Base-by-base conservation (phyloP, 2,888 invertebrate species). In the Apodemia hepburni region DNA sequence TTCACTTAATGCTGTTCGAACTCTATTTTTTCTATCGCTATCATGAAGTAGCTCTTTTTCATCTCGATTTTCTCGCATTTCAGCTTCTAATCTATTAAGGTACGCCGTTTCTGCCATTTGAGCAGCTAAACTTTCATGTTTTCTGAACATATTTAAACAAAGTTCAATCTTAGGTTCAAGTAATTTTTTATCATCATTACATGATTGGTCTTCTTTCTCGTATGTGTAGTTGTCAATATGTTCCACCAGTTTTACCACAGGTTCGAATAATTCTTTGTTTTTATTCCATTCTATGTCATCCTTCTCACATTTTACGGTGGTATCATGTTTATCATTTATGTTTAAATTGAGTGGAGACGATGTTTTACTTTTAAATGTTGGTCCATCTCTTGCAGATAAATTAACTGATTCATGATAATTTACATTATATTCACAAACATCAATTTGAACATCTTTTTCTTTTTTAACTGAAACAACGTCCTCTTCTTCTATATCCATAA, bases 1-100 rank as follows among this genome's bases (percentile, higher is more conserved):
- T 76, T 99, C 99, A 57, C 97, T 97, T 68, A 99, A 96, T 68
- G 98, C 95, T 8, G 98, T 98, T 65, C 99, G 94, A 1, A 98
- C 98, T 71, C 99, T 94, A 15, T 97, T 97, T 80, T 97, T 96
- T 68, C 96, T 93, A 51, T 95, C 96, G 22, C 92, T 93, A 72
- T 94, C 94, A 61, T 92, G 89, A 62, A 93, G 84, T 47, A 92
- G 86, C 54, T 91, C 92, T 75, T 92, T 92, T 64, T 93, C 92
- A 63, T 93, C 87, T n/a, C 85, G 82, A 29, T 88, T 86, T 61
- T 91, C 87, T 45, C 86, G 82, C 75, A 90, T 86, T 77, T 92
- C 92, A 4, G 87, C 86, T 75, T 91, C 92, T 69, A 87, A 71
- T 72, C 92, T 84, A 68, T 89, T 94, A 71, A 87, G 92, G 74